Percentiles rank a stretch among this genome's conserved stretches.
phyloP scores from a whole-genome alignment of 2,797 vertebrate genomes.

The Clarias laeviceps region DNA sequence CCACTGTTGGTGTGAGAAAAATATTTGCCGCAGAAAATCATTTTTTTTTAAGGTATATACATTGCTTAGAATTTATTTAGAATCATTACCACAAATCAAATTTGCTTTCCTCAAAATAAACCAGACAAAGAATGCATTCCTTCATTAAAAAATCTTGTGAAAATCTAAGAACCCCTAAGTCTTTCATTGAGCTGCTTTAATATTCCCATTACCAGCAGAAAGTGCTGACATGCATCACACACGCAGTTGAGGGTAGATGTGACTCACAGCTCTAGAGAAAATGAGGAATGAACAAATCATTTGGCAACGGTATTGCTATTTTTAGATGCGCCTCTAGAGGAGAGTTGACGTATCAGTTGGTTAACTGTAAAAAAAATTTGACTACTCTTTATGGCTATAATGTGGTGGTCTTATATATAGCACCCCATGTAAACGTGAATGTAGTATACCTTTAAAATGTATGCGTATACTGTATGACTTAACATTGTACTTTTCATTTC shows the following conservation, averaged over 20 bases:
- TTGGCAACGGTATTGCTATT: conserved; percentile 5
- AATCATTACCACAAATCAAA: background rate
- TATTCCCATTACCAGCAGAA: background rate
- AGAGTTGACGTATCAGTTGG: background rate
- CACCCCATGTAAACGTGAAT: background rate
- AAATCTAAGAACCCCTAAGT: background rate
- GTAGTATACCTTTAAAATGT: background rate
- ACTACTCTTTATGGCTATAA: background rate
- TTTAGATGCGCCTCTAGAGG: background rate
- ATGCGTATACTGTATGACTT: too few relatives aligned
- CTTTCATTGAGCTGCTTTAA: background rate
- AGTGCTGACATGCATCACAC: conserved; percentile 15
- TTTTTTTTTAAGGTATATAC: background rate
- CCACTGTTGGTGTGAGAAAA: background rate
- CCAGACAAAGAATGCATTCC: background rate
- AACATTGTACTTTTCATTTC: background rate
- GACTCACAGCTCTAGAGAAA: conserved; percentile 15
- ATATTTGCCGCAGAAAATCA: background rate
- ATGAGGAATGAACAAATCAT: conserved; percentile 29
- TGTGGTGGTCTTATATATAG: background rate
- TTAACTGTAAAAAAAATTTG: too few relatives aligned
- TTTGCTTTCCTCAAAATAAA: background rate
- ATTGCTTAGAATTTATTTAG: background rate
- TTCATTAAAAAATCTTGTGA: background rate
- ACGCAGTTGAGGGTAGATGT: background rate